A percentile compares a stretch with the other conserved stretches of the same genome.
These are phyloP conservation scores for Alethe castanea DNA, from an alignment of 2,113 vertebrate genomes.

Conservation along the genomic window DNA sequence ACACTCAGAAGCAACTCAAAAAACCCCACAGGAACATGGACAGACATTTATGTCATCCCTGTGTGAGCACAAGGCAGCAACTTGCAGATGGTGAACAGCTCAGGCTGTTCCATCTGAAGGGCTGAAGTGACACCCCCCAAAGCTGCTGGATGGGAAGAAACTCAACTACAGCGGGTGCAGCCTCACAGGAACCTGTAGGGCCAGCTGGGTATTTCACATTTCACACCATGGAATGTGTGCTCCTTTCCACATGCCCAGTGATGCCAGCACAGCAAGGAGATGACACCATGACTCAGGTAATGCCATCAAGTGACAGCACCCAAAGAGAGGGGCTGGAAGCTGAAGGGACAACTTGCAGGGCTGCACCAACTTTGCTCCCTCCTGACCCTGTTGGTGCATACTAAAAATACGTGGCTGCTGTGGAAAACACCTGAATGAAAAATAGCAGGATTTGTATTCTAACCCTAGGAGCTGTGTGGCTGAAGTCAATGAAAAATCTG, in stretches of 20 bases:
- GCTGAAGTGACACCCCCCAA: not conserved
- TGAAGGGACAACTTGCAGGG: not conserved
- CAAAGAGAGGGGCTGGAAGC: not conserved
- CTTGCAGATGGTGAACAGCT: not conserved
- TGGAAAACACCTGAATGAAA: not conserved
- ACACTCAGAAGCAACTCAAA: not conserved
- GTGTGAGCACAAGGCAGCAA: not conserved
- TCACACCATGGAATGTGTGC: too few relatives aligned
- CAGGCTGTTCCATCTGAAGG: not conserved
- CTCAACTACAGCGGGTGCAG: not conserved
- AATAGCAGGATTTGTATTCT: not conserved
- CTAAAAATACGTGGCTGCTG: not conserved
- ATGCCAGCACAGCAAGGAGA: not conserved
- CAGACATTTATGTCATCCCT: not conserved
- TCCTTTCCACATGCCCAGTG: rapidly evolving
- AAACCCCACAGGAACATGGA: not conserved
- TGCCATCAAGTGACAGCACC: not conserved
- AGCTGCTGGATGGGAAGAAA: not conserved
- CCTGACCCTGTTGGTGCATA: not conserved
- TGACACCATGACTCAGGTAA: not conserved
- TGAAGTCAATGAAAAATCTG: not conserved
- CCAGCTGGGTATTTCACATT: not conserved
- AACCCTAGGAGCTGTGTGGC: rapidly evolving
- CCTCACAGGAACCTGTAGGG: not conserved
- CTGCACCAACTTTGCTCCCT: not conserved